Percentiles rank a stretch among this genome's conserved stretches.
Evolutionary conservation across 2,113 vertebrate genomes (phyloP).

Genomic region (Rostratula benghalensis): DNA sequence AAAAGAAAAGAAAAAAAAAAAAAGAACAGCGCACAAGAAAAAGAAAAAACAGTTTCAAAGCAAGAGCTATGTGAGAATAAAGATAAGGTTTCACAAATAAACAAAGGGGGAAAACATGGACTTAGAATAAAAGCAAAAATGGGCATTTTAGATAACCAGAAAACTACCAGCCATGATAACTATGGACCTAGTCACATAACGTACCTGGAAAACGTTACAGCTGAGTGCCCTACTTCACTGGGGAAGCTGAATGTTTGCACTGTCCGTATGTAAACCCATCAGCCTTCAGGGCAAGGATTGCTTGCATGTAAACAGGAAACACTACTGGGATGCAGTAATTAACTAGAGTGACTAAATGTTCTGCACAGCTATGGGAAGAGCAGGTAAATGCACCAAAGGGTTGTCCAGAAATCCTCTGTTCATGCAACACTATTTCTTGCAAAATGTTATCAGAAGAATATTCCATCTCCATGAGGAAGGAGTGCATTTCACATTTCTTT

Average conservation of each 20-base stretch:
- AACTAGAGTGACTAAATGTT: not conserved
- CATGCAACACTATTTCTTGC: not conserved
- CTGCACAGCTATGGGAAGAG: not conserved
- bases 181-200: not conserved
- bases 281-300: not conserved
- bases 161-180: not conserved
- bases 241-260: not conserved
- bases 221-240: not conserved
- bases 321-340: not conserved
- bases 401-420: not conserved
- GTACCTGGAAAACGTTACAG: accelerated
- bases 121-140: not conserved
- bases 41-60: not conserved
- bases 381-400: not conserved
- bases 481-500: not conserved
- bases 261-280: not conserved
- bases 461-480: not conserved
- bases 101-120: accelerated
- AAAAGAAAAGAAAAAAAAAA: not conserved
- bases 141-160: not conserved
- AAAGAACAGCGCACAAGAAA: not conserved
- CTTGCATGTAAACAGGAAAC: not conserved
- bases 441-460: not conserved
- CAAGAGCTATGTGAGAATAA: not conserved
- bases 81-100: not conserved